Evolutionary conservation across 30 jellyfish, hydroid and myxozoan genomes (phyloP).

Genomic region (Sanderia malayensis): DNA sequence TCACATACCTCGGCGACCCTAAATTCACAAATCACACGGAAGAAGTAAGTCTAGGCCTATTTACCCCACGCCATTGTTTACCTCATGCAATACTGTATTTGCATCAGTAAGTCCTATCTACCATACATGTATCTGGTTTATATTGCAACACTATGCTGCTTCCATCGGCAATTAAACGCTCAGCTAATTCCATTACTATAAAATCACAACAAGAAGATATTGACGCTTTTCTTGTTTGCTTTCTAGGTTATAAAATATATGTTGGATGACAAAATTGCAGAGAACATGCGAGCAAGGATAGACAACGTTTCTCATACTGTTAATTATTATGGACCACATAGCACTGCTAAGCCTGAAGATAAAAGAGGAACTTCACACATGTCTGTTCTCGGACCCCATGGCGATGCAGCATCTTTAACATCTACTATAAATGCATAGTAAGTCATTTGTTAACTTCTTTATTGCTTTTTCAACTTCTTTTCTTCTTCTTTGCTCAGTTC

Average conservation of each 20-base stretch:
- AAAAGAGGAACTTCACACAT: conserved; percentile 95
- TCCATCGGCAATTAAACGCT: too few relatives aligned
- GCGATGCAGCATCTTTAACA: conserved; percentile 92
- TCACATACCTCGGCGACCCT: conserved; percentile 95
- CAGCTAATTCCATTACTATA: too few relatives aligned
- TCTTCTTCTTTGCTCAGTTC: too few relatives aligned
- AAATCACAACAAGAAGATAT: too few relatives aligned
- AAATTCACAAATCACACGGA: conserved; percentile 77
- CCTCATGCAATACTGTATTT: too few relatives aligned
- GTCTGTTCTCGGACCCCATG: conserved; percentile 87
- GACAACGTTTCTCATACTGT: conserved; percentile 95
- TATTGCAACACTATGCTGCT: too few relatives aligned
- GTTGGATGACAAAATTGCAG: conserved; percentile 85
- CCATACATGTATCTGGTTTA: too few relatives aligned
- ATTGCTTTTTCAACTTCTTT: too few relatives aligned
- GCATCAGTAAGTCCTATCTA: too few relatives aligned
- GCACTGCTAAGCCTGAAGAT: conserved; percentile 65
- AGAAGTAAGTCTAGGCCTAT: conserved; percentile 62
- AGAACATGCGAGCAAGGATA: conserved; percentile 71
- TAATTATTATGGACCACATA: conserved; percentile 91
- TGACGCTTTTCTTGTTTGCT: background rate
- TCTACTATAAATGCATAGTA: conserved; percentile 99
- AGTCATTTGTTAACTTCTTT: too few relatives aligned
- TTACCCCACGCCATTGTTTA: too few relatives aligned
- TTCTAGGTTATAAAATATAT: conserved; percentile 68